phyloP scores from a whole-genome alignment of 2,888 invertebrate species.

The Drosophila nr. fundita region DNA sequence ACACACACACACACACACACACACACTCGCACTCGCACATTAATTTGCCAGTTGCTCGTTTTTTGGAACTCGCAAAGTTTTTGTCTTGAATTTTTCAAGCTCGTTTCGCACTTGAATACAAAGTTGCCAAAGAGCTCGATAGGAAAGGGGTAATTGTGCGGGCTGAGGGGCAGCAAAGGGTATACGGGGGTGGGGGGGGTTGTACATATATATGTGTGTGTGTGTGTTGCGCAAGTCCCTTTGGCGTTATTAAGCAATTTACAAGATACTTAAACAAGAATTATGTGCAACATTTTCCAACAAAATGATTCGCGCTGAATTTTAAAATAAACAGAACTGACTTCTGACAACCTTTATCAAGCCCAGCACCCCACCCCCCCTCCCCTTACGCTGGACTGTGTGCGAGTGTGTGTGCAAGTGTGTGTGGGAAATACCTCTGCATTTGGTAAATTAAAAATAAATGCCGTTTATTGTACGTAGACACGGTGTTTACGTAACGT shows the following conservation, averaged over 20 bases:
- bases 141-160: slow-evolving; percentile 61
- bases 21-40: slow-evolving; percentile 41
- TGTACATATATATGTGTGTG: slow-evolving; percentile 23
- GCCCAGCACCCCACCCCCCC: neutral
- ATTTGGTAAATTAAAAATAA: slow-evolving; percentile 54
- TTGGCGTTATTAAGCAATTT: slow-evolving; percentile 84
- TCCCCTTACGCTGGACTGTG: neutral
- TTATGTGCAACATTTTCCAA: slow-evolving; percentile 83
- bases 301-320: slow-evolving; percentile 81
- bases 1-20: slow-evolving; percentile 15
- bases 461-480: slow-evolving; percentile 39
- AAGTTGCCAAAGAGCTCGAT: slow-evolving; percentile 56
- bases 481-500: slow-evolving; percentile 39
- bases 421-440: slow-evolving; percentile 34
- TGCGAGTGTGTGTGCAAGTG: neutral
- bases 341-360: slow-evolving; percentile 70
- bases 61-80: slow-evolving; percentile 55
- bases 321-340: slow-evolving; percentile 79
- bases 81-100: slow-evolving; percentile 70
- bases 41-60: slow-evolving; percentile 68
- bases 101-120: slow-evolving; percentile 75
- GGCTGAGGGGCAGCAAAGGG: neutral
- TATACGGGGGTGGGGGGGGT: neutral
- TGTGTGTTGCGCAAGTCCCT: slow-evolving; percentile 57
- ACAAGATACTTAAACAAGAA: slow-evolving; percentile 84